Percentiles rank a stretch among this genome's conserved stretches.
Evolutionary conservation across 2,888 invertebrate species (phyloP).

Genomic region (Andrena hattorfiana): DNA sequence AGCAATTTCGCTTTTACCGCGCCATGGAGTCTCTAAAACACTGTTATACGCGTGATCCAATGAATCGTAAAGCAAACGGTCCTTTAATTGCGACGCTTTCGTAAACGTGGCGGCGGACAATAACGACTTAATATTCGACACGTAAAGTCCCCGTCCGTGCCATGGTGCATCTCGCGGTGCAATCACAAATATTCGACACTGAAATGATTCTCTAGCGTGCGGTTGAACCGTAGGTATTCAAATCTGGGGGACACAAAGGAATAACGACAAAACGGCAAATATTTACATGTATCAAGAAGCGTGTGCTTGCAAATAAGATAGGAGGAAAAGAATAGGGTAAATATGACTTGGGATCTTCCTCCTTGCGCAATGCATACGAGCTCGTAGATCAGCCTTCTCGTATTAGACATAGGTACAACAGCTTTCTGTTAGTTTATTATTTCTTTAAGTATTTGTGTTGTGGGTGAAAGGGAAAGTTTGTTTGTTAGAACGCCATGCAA

Average conservation of each 20-base stretch:
- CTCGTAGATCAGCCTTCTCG: background rate
- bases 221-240: background rate
- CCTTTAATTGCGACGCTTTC: slow-evolving; percentile 32
- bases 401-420: too few species aligned
- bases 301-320: background rate
- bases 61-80: slow-evolving; percentile 38
- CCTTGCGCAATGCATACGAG: background rate
- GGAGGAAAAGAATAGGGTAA: background rate
- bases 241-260: background rate
- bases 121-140: slow-evolving; percentile 39
- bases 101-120: slow-evolving; percentile 18
- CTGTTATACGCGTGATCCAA: background rate
- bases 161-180: slow-evolving; percentile 2
- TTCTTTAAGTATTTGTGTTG: too few species aligned
- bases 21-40: slow-evolving; percentile 14
- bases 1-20: slow-evolving; percentile 26
- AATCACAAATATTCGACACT: slow-evolving; percentile 2
- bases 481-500: too few species aligned
- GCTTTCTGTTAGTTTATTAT: too few species aligned
- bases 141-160: slow-evolving; percentile 12
- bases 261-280: background rate
- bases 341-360: background rate
- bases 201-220: background rate
- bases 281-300: background rate
- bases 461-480: too few species aligned